Evolutionary conservation across 2,797 vertebrate genomes (phyloP), one percentile per base, ranked within the genome.

Genomic region (Loris lydekkerianus): DNA sequence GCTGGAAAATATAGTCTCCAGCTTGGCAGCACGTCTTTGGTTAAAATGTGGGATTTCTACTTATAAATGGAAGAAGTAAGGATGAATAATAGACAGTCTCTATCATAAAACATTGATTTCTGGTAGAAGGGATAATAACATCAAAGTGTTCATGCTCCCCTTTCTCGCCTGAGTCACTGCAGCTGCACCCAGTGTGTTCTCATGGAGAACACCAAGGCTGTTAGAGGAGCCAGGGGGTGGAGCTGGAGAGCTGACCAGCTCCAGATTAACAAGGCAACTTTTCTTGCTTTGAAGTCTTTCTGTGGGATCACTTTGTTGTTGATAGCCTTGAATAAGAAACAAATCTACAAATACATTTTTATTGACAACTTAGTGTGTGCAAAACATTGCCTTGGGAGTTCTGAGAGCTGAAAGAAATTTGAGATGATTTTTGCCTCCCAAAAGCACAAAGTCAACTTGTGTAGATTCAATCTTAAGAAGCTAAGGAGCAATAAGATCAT

Each of bases 241-340:
- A 86, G 14, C 8, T 34, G 25, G 49, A 86, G 7, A 91, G 11
- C 34, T 67, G 58, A 75, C 23, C 72, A 87, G 72, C 60, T 94
- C 37, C 63, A 83, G 76, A 70, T 89, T 89, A 83, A 88, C 25
- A 63, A 77, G 58, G 7, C 34, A 77, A 2, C 15, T 77, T 43
- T 49, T 61, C 86, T 94, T 78, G 40, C 40, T 92, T 49, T n/a
- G 25, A 78, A 58, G 21, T 58, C 43, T 89, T 91, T 95, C 67
- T 86, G 17, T 63, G 63, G 40, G 31, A 63, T n/a, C 65, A 40
- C 56, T 93, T 88, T 63, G 13, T 91, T 88, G 88, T 5, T 77
- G n/a, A 29, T 61, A 82, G 37, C 18, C 17, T 72, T 82, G 70
- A 86, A 25, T 82, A 78, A 88, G 49, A 95, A 77, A 27, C 37